phyloP scores from a whole-genome alignment of 2,113 vertebrate species.

The Nesoenas mayeri region DNA sequence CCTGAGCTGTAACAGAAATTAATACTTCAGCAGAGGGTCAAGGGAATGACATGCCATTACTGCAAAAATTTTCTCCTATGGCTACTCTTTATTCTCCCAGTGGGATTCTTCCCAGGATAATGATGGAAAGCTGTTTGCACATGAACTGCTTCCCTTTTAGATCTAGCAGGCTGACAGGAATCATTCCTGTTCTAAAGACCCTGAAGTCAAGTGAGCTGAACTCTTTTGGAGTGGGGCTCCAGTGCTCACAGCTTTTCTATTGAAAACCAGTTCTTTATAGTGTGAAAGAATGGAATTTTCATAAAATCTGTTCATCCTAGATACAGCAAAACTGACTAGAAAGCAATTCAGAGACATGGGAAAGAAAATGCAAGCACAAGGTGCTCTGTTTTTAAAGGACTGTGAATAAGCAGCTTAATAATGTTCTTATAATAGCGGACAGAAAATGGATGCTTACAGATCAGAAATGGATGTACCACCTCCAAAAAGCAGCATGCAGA shows the following conservation, averaged over 20 bases:
- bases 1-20: slow-evolving; percentile 18
- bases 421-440: neutral
- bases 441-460: neutral
- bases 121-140: slow-evolving; percentile 59
- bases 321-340: neutral
- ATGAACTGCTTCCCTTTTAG: slow-evolving; percentile 61
- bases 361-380: neutral
- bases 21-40: slow-evolving; percentile 41
- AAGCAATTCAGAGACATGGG: neutral
- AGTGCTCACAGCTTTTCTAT: slow-evolving; percentile 34
- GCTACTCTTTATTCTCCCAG: slow-evolving; percentile 60
- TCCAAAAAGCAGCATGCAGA: neutral
- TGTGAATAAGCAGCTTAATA: neutral
- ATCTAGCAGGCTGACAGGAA: slow-evolving; percentile 53
- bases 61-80: slow-evolving; percentile 63
- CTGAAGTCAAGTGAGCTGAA: slow-evolving; percentile 53
- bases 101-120: slow-evolving; percentile 59
- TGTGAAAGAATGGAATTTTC: slow-evolving; percentile 38
- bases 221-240: slow-evolving; percentile 22
- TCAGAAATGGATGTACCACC: neutral
- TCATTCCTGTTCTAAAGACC: slow-evolving; percentile 55
- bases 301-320: slow-evolving; percentile 29
- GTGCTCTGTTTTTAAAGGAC: neutral
- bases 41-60: slow-evolving; percentile 58
- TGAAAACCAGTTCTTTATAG: slow-evolving; percentile 38